Conservation (phyloP, 2,113 vertebrate species). For the Apistogramma diplotaenia region DNA sequence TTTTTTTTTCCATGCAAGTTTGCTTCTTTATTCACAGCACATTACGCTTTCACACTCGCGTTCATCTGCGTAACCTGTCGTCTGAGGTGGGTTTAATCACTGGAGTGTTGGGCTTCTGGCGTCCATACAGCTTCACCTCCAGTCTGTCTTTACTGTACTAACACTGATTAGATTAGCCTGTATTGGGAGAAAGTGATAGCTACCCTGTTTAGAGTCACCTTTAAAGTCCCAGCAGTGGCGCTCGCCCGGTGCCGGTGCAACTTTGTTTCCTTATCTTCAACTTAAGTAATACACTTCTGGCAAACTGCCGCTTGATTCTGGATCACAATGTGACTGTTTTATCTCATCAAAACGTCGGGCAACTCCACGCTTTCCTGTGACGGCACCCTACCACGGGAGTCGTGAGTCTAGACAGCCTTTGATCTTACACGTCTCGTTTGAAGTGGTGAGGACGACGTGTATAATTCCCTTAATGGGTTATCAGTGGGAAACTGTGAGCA, state of each 20-base stretch:
- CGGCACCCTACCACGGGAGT: background rate
- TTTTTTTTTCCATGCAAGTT: no score
- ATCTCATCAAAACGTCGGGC: conserved; percentile 22
- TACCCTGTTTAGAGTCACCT: conserved; percentile 9
- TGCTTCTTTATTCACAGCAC: background rate
- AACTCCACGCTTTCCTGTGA: conserved; percentile 2
- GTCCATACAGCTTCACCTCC: conserved; percentile 38
- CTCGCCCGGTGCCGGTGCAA: conserved; percentile 30
- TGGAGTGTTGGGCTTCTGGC: conserved; percentile 47
- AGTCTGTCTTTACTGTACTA: conserved; percentile 47
- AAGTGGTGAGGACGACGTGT: conserved; percentile 17
- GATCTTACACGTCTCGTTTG: conserved; percentile 29
- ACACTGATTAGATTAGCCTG: conserved; percentile 64
- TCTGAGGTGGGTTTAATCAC: conserved; percentile 39
- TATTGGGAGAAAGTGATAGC: conserved; percentile 33
- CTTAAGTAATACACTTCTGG: conserved; percentile 28
- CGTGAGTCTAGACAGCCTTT: conserved; percentile 51
- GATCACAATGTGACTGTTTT: conserved; percentile 3
- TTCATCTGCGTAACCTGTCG: background rate
- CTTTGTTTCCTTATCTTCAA: conserved; percentile 57
- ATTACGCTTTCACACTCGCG: background rate
- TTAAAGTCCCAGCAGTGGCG: conserved; percentile 14
- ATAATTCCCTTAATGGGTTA: conserved; percentile 19
- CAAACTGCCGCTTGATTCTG: conserved; percentile 30
- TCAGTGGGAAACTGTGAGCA: conserved; percentile 27